Evolutionary conservation across 1,140 invertebrate species (phyloP), one percentile per base, ranked within the genome.

Genomic region (Drosophila takahashii): DNA sequence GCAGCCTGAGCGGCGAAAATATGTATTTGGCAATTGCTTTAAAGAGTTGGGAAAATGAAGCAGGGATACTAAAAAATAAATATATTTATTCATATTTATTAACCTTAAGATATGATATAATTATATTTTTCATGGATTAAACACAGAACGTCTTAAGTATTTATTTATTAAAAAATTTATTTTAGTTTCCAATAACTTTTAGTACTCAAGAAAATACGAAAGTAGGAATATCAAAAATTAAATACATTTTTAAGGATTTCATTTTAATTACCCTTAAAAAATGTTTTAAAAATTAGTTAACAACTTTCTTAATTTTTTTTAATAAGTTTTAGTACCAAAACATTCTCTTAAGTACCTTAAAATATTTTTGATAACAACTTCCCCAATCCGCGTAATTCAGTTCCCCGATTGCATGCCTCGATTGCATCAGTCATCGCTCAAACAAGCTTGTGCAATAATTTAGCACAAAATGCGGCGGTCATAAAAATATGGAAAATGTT

Each of bases 401-500:
- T 62, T 51, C 29, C 4, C 15, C 36, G 66, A 57, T 70, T 47
- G 66, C 66, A 70, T 70, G 66, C 32, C 34, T 44, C 53, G 62
- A 61, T 54, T 62, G 64, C 51, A 70, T 57, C 66, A 70, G 50
- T 70, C 66, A 70, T 54, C 32, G 37, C 3, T 53, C 26, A 56
- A 45, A 18, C 22, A 47, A 27, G 61, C 34, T 72, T 78, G 69
- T 32, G 75, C 83, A 81, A 86, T 86, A 87, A 87, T 72, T 87
- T 76, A 76, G 15, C 75, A 69, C 54, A 58, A 81, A 72, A 81
- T 61, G 79, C 62, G 36, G 34, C 3, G 47, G 59, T 66, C 72
- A 79, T 83, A 83, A 87, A 79, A 79, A 70, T 57, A 89, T 79
- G 79, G 73, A 70, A 76, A 77, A 73, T 84, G 84, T 83, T 89